Evolutionary conservation across 2,888 invertebrate genomes (phyloP).

Genomic region (Drosophila glabriapex): DNA sequence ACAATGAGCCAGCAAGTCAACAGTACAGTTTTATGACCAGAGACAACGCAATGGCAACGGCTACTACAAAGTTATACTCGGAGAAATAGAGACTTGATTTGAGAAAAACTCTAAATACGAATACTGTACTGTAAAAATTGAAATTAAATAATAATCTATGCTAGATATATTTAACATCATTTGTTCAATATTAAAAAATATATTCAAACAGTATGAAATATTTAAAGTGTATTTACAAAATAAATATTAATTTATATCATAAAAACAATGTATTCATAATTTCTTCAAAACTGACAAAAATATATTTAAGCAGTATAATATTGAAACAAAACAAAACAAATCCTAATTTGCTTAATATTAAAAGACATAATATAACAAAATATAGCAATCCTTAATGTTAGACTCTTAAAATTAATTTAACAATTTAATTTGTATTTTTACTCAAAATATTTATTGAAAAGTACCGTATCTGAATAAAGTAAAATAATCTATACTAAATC

Average conservation of each 20-base stretch:
- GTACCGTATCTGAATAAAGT: background rate
- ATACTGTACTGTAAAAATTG: background rate
- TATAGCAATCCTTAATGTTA: too few relatives aligned
- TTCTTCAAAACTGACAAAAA: background rate
- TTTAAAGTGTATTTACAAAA: background rate
- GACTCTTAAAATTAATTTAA: background rate
- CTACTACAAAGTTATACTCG: slow-evolving; percentile 34
- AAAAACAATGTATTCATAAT: background rate
- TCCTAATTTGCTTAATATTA: background rate
- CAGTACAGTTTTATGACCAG: slow-evolving; percentile 58
- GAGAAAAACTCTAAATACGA: background rate
- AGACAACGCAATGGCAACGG: slow-evolving; percentile 54
- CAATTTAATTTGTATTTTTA: background rate
- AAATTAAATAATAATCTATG: background rate
- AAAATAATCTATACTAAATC: background rate
- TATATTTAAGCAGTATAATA: too few relatives aligned
- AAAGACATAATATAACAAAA: background rate
- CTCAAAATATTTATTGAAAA: background rate
- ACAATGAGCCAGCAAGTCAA: slow-evolving; percentile 37
- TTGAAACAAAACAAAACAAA: background rate
- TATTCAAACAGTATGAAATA: background rate
- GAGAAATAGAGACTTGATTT: slow-evolving; percentile 6
- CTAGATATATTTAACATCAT: background rate
- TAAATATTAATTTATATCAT: background rate
- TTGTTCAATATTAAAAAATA: background rate